Conservation (phyloP, 2,888 invertebrate genomes). For the Anoncus sp. region DNA sequence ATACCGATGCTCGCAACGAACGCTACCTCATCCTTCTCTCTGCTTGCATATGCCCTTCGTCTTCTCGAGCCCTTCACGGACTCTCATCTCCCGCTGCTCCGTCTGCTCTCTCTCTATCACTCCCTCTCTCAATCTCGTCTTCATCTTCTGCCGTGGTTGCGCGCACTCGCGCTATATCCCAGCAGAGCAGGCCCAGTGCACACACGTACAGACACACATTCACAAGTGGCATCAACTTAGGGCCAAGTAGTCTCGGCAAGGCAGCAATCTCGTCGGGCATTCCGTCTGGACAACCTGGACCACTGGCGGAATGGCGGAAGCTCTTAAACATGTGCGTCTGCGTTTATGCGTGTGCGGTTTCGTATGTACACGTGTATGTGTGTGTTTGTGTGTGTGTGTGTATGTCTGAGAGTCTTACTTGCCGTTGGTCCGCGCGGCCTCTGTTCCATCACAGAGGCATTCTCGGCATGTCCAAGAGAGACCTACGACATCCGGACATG, state of each 20-base stretch:
- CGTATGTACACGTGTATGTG: background rate
- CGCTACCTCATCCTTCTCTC: conserved; percentile 21
- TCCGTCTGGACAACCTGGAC: conserved; percentile 46
- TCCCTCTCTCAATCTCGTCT: conserved; percentile 22
- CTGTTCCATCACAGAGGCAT: conserved; percentile 37
- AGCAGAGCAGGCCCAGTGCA: background rate
- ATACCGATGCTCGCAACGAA: conserved; percentile 20
- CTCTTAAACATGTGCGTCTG: conserved; percentile 20
- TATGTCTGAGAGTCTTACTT: background rate
- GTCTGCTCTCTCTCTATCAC: conserved; percentile 43
- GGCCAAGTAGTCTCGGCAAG: conserved; percentile 51
- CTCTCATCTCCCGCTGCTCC: conserved; percentile 43
- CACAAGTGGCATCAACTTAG: conserved; percentile 35
- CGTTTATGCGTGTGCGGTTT: background rate
- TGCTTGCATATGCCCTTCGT: conserved; percentile 31
- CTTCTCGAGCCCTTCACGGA: conserved; percentile 36
- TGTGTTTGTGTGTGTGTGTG: background rate
- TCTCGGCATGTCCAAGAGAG: conserved; percentile 40
- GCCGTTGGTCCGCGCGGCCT: conserved; percentile 13
- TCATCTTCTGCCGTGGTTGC: conserved; percentile 15
- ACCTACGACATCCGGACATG: conserved; percentile 37
- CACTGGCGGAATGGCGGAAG: conserved; percentile 48
- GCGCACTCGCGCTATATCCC: conserved; percentile 1
- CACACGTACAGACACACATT: conserved; percentile 7
- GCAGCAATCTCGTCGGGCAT: conserved; percentile 49